Base-by-base conservation (phyloP, 2,797 vertebrate species). In the Zalophus californianus region DNA sequence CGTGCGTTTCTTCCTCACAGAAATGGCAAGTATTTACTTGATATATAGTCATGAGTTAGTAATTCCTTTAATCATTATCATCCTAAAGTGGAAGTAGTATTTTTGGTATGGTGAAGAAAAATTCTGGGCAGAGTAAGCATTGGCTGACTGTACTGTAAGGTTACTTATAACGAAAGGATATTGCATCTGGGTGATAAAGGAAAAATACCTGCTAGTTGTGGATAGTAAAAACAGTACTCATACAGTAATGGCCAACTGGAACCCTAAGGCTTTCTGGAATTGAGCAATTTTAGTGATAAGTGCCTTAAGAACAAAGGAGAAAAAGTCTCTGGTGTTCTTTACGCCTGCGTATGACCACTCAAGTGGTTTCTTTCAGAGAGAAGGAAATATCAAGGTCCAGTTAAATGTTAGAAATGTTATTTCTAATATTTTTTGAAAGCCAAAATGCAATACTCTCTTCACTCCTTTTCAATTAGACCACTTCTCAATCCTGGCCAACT, bases 61-160 rank as follows among this genome's bases (percentile, higher is more conserved):
- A 94, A 92, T 41, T 86, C 15, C 73, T 82, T 60, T 35, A 91
- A 50, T 25, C 23, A 78, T 52, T 89, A 93, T 54, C n/a, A 54
- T 18, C 32, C 44, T 97, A 25, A 94, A 77, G 56, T 97, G 92
- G 68, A 97, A 94, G 35, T 7, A 29, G 52, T 94, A 80, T 50
- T 85, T 97, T 96, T 86, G 72, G n/a, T 50, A 60, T 15, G 92
- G 60, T 68, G 75, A 87, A 70, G 86, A 91, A 75, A 92, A 96
- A 90, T 38, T 78, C 73, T 79, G 25, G 11, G 62, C 52, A 70
- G 68, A 91, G 66, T 72, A 88, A 77, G 58, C 44, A 41, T 23
- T 66, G 83, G 14, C 16, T 92, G 94, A 97, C 70, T 96, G 83
- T 60, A 86, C 56, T 94, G 56, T 75, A 77, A 98, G 97, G 73